Base-by-base conservation (phyloP, 2,888 invertebrate species). In the Noctuana brunneofusca region DNA sequence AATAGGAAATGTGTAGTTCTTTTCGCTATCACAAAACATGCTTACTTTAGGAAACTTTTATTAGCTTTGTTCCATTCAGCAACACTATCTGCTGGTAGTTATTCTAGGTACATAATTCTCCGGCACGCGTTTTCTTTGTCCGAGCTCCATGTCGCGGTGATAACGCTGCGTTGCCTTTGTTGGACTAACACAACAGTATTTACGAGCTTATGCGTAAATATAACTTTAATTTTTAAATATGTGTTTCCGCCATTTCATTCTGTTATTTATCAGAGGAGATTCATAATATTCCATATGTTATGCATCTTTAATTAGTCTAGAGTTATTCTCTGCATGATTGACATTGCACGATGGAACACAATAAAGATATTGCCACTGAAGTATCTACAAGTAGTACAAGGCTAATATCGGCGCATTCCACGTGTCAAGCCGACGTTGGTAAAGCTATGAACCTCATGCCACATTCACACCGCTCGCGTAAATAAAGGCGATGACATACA, bases 321-420 rank as follows among this genome's bases (percentile, higher is more conserved):
- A n/a, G n/a, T n/a, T n/a, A n/a, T n/a, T n/a, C n/a, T n/a, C n/a
- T n/a, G n/a, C n/a, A n/a, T n/a, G n/a, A n/a, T n/a, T n/a, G n/a
- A n/a, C n/a, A n/a, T n/a, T n/a, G n/a, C n/a, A n/a, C n/a, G n/a
- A n/a, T n/a, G 6, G 30, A 30, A 30, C 30, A 32, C 32, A 38
- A 38, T 38, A 38, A 38, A 38, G 1, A 38, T 14, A 14, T 38
- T n/a, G 9, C 3, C 18, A 2, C 18, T 1, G 2, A 41, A 16
- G n/a, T 5, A 14, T 41, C 27, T 27, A 27, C 27, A 27, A 27
- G 3, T 27, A 27, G 41, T 18, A 46, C 18, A 20, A 18, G 43
- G 52, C 20, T 35, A 53, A 35, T 53, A 53, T 27, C 14, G 50
- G 11, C 50, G 12, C 30, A 50, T 18, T 50, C 12, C 30, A 52